These are phyloP conservation scores for Luperina nickerlii DNA, from an alignment of 2,888 invertebrate genomes.

Conservation along the genomic window DNA sequence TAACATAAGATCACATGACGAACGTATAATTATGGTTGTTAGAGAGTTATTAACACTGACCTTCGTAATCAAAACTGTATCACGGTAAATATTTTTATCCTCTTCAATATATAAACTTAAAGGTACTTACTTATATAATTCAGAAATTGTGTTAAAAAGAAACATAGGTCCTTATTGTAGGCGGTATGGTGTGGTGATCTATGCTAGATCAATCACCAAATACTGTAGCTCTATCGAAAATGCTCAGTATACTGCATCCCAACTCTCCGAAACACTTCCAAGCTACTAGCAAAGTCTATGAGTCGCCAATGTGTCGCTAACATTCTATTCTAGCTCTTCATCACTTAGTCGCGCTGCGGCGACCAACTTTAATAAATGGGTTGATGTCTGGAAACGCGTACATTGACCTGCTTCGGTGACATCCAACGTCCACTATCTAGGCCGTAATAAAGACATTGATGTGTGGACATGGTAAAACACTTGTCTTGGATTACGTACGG, in stretches of 20 bases:
- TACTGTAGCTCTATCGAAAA: not conserved
- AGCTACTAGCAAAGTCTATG: slow-evolving; percentile 12
- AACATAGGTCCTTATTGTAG: not conserved
- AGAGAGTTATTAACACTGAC: too few relatives aligned
- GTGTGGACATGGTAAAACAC: slow-evolving; percentile 15
- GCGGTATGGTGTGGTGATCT: too few relatives aligned
- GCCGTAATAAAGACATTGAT: slow-evolving; percentile 42
- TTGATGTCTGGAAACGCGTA: slow-evolving; percentile 45
- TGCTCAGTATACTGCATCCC: not conserved
- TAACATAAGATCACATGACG: too few relatives aligned
- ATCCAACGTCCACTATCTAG: slow-evolving; percentile 45
- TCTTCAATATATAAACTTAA: not conserved
- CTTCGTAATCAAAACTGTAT: too few relatives aligned
- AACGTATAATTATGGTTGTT: too few relatives aligned
- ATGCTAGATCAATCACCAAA: not conserved
- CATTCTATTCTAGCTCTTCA: slow-evolving; percentile 42
- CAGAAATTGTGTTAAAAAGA: not conserved
- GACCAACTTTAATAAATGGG: slow-evolving; percentile 51
- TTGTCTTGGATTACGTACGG: slow-evolving; percentile 18
- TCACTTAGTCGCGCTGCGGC: slow-evolving; percentile 40
- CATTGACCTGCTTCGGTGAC: slow-evolving; percentile 57
- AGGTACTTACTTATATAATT: too few relatives aligned
- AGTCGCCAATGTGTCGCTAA: slow-evolving; percentile 36
- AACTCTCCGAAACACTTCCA: not conserved
- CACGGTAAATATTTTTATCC: not conserved